phyloP scores from a whole-genome alignment of 2,113 vertebrate species.

The Eudorcas thomsonii region DNA sequence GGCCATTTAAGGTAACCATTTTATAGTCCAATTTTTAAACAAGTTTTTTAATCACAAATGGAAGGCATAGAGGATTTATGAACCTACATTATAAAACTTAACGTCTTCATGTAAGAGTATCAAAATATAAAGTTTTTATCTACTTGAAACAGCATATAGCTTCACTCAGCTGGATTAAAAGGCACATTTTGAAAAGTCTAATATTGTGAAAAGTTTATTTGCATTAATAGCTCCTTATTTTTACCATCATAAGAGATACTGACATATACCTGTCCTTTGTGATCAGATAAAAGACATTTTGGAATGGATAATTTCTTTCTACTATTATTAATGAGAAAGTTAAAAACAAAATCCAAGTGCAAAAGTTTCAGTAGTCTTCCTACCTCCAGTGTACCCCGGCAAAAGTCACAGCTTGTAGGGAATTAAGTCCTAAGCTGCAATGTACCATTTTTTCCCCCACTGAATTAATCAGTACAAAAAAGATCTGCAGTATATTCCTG shows the following conservation, averaged over 20 bases:
- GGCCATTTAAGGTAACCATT: not conserved
- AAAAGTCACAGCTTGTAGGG: constrained; percentile 24
- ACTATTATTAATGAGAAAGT: constrained; percentile 49
- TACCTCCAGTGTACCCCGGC: constrained; percentile 56
- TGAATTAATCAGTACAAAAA: not conserved
- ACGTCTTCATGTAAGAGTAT: not conserved
- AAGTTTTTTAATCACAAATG: not conserved
- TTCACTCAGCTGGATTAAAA: constrained; percentile 54
- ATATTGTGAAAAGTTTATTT: constrained; percentile 73
- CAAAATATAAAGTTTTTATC: not conserved
- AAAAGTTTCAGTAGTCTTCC: constrained; percentile 64
- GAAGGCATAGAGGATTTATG: not conserved
- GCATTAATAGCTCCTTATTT: constrained; percentile 58
- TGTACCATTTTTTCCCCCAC: not conserved
- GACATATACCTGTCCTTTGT: constrained; percentile 49
- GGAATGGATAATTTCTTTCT: constrained; percentile 58
- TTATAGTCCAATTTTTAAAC: not conserved
- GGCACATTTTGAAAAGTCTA: constrained; percentile 60
- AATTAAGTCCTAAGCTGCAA: not conserved
- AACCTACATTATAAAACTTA: not conserved
- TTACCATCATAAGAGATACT: constrained; percentile 62
- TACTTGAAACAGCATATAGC: not conserved
- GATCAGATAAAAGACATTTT: constrained; percentile 58
- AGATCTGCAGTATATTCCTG: not conserved
- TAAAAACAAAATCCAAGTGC: constrained; percentile 60